Evolutionary conservation across 2,888 invertebrate species (phyloP).

Genomic region (Temnothorax ravouxi): DNA sequence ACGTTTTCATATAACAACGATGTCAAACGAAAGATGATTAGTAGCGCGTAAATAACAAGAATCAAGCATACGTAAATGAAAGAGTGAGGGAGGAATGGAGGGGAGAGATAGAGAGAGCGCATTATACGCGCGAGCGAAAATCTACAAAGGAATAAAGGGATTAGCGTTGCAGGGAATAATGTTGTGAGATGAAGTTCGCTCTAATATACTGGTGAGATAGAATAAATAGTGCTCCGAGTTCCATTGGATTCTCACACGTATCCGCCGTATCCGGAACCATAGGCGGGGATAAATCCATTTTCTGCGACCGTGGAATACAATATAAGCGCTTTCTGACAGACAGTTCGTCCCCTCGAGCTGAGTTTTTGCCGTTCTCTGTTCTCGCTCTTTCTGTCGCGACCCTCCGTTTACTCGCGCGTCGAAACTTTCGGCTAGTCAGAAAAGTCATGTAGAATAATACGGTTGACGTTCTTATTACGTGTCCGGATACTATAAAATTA

Average conservation of each 20-base stretch:
- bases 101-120: neutral
- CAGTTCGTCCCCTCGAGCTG: conserved; percentile 71
- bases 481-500: conserved; percentile 5
- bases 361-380: conserved; percentile 49
- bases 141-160: conserved; percentile 19
- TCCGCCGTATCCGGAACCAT: conserved; percentile 68
- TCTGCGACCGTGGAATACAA: conserved; percentile 81
- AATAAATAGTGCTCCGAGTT: conserved; percentile 66
- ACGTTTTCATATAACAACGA: neutral
- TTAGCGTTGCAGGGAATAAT: conserved; percentile 3
- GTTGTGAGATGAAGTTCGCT: neutral
- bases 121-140: conserved; percentile 5
- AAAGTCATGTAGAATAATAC: conserved; percentile 35
- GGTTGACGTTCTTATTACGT: conserved; percentile 11
- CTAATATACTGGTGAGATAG: conserved; percentile 57
- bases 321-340: conserved; percentile 76
- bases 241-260: conserved; percentile 54
- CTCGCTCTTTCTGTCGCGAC: conserved; percentile 12
- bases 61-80: neutral
- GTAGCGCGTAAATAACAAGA: neutral
- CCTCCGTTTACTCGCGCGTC: conserved; percentile 42
- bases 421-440: conserved; percentile 35
- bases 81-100: neutral
- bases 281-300: conserved; percentile 82
- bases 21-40: conserved; percentile 32